Evolutionary conservation across 2,113 vertebrate genomes (phyloP).

Genomic region (Nicator chloris): DNA sequence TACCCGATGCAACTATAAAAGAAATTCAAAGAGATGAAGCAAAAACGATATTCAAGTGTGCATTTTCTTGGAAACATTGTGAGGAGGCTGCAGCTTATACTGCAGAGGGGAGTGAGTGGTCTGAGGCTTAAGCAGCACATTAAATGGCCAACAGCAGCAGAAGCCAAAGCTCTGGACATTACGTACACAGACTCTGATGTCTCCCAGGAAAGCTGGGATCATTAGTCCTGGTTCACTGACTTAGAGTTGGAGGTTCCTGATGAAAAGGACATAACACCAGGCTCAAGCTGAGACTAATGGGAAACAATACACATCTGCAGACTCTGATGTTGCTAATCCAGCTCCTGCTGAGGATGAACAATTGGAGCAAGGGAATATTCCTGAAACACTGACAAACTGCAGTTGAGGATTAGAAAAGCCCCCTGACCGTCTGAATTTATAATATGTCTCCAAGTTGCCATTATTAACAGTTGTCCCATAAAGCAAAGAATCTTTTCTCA

Average conservation of each 20-base stretch:
- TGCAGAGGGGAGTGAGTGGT: conserved; percentile 11
- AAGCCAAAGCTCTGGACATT: conserved; percentile 45
- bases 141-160: conserved; percentile 26
- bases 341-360: conserved; percentile 57
- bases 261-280: conserved; percentile 60
- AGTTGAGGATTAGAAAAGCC: conserved; percentile 53
- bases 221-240: conserved; percentile 69
- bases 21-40: background rate
- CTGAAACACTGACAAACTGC: conserved; percentile 53
- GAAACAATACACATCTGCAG: conserved; percentile 63
- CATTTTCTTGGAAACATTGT: conserved; percentile 6
- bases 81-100: background rate
- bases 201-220: conserved; percentile 58
- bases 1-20: background rate
- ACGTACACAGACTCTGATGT: conserved; percentile 2
- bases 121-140: conserved; percentile 28
- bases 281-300: conserved; percentile 69
- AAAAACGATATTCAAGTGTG: background rate
- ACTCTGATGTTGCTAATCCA: conserved; percentile 67
- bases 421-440: conserved; percentile 44
- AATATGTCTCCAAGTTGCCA: conserved; percentile 2
- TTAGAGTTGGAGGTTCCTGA: conserved; percentile 49
- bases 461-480: conserved; percentile 17
- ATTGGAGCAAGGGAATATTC: conserved; percentile 58
- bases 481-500: background rate